phyloP scores from a whole-genome alignment of 2,797 vertebrate genomes.

The Morelia viridis region DNA sequence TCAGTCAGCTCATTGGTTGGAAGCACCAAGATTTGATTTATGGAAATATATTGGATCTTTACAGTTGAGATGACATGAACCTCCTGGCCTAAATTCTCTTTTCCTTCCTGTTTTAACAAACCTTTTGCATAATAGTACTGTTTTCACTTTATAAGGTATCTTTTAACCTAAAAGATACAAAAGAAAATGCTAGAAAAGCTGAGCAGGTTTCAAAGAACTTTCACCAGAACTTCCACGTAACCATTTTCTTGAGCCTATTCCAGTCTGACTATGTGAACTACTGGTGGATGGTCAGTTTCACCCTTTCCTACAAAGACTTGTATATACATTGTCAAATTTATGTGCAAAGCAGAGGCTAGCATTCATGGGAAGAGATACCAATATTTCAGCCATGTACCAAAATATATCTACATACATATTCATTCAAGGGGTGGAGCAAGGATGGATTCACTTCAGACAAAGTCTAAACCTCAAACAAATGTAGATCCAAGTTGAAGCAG shows the following conservation, averaged over 20 bases:
- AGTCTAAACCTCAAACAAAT: background rate
- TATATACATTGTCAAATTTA: background rate
- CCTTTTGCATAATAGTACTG: background rate
- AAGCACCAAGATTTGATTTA: background rate
- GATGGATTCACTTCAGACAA: background rate
- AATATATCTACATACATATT: background rate
- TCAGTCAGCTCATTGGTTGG: background rate
- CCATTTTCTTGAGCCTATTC: background rate
- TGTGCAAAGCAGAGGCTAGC: background rate
- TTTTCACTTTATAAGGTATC: background rate
- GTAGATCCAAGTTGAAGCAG: background rate
- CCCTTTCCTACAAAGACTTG: background rate
- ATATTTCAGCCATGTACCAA: background rate
- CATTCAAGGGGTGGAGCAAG: background rate
- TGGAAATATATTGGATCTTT: background rate
- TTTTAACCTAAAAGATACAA: background rate
- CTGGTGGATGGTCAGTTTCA: background rate
- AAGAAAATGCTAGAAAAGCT: background rate
- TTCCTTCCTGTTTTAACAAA: background rate
- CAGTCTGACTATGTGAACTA: background rate
- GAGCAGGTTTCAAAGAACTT: background rate
- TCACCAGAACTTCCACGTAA: background rate
- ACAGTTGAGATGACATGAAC: background rate
- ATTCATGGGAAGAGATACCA: background rate
- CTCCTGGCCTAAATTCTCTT: background rate